These are phyloP conservation scores for Rhinogobio ventralis DNA, from an alignment of 2,797 vertebrate genomes.

Conservation along the genomic window DNA sequence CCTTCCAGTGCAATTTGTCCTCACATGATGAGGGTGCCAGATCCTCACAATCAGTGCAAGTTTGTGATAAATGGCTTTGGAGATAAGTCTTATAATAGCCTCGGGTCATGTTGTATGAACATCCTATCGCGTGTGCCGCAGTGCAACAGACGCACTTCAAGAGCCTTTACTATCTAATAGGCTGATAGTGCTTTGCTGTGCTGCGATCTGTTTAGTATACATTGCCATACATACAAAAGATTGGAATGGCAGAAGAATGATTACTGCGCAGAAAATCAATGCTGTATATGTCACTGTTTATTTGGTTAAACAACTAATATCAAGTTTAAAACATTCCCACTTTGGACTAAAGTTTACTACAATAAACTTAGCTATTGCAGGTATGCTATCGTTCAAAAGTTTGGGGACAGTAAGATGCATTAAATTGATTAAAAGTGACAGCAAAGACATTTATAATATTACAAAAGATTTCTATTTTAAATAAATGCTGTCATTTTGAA, in stretches of 20 bases:
- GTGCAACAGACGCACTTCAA: conserved; percentile 50
- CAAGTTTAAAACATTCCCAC: conserved; percentile 30
- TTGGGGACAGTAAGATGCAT: not conserved
- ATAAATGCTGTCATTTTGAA: not conserved
- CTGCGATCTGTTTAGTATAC: conserved; percentile 54
- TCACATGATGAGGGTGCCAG: conserved; percentile 63
- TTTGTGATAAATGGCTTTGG: conserved; percentile 63
- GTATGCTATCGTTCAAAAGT: not conserved
- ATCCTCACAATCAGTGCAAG: conserved; percentile 60
- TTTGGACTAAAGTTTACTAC: conserved; percentile 17
- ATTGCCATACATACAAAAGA: conserved; percentile 41
- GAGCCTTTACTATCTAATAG: conserved; percentile 51
- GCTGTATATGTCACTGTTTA: conserved; percentile 54
- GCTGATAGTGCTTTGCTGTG: conserved; percentile 53
- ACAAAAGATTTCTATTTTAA: not conserved
- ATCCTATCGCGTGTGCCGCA: conserved; percentile 47
- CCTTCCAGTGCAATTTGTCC: conserved; percentile 62
- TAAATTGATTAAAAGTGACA: not conserved
- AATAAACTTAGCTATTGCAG: not conserved
- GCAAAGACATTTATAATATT: not conserved
- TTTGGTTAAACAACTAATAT: conserved; percentile 48
- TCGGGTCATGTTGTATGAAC: conserved; percentile 55
- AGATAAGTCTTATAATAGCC: conserved; percentile 64
- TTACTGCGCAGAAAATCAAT: conserved; percentile 55
- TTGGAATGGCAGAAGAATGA: conserved; percentile 48